phyloP scores from a whole-genome alignment of 2,888 invertebrate genomes.

The Yponomeuta evonymella region DNA sequence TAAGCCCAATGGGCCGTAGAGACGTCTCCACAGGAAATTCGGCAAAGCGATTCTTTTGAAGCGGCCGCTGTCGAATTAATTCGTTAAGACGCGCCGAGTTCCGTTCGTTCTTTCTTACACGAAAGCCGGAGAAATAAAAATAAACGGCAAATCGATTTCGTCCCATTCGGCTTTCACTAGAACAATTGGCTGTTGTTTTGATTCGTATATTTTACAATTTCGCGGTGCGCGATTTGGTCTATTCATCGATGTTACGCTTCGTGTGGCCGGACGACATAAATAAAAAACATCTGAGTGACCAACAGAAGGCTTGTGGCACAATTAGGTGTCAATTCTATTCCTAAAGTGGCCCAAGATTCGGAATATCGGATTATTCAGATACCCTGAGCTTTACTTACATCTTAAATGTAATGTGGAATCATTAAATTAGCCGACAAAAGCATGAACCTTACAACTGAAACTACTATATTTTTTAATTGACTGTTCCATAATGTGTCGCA shows the following conservation, averaged over 20 bases:
- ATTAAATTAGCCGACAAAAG: too few species aligned
- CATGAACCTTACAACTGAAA: too few species aligned
- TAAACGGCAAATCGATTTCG: conserved; percentile 13
- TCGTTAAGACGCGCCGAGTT: conserved; percentile 47
- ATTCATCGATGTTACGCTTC: conserved; percentile 11
- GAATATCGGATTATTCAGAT: too few species aligned
- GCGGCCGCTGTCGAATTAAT: conserved; percentile 54
- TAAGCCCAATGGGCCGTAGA: neutral
- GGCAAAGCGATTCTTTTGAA: conserved; percentile 38
- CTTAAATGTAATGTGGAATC: too few species aligned
- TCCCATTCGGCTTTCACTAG: conserved; percentile 13
- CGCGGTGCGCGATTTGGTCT: conserved; percentile 9
- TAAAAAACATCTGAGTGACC: neutral
- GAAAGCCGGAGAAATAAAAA: conserved; percentile 3
- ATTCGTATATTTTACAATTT: conserved; percentile 10
- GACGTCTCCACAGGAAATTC: conserved; percentile 9
- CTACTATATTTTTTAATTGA: too few species aligned
- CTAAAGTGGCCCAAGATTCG: too few species aligned
- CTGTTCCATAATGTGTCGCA: too few species aligned
- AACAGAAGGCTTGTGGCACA: too few species aligned
- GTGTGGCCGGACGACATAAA: neutral
- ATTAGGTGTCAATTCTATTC: too few species aligned
- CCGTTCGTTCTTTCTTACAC: conserved; percentile 18
- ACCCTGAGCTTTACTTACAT: too few species aligned
- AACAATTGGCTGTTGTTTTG: conserved; percentile 7